Conservation (phyloP, 2,797 vertebrate genomes). For the Triplophysa yarkandensis region DNA sequence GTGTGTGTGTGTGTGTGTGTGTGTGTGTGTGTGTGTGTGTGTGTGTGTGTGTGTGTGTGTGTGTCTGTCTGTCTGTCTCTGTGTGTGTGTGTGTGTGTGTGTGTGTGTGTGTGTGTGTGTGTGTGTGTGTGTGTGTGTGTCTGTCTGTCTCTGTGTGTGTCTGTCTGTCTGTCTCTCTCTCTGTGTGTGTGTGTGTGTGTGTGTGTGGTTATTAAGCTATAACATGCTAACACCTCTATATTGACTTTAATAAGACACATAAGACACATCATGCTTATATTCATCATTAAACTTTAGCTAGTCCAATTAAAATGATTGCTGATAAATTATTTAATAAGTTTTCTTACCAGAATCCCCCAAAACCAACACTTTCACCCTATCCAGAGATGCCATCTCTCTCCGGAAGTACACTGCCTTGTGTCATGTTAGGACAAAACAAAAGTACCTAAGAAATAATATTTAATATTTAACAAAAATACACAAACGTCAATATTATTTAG, state of each 20-base stretch:
- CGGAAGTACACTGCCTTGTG: not conserved
- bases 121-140: too few species aligned
- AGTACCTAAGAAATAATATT: not conserved
- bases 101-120: too few species aligned
- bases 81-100: too few species aligned
- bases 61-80: too few species aligned
- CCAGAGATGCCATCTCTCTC: slow-evolving; percentile 87
- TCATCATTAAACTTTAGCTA: too few species aligned
- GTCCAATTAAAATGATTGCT: not conserved
- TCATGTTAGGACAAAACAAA: slow-evolving; percentile 45
- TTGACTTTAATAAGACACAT: not conserved
- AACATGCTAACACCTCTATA: not conserved
- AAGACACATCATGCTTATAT: not conserved
- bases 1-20: too few species aligned
- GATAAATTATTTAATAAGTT: not conserved
- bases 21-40: too few species aligned
- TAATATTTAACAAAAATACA: not conserved
- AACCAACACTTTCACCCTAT: slow-evolving; percentile 93
- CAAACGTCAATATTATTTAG: not conserved
- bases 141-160: too few species aligned
- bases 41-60: too few species aligned
- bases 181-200: too few species aligned
- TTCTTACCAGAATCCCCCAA: slow-evolving; percentile 93
- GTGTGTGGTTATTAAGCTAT: too few species aligned
- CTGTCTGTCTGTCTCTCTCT: too few species aligned